Evolutionary conservation across 2,797 vertebrate species (phyloP).

Genomic region (Sarcophilus harrisii): DNA sequence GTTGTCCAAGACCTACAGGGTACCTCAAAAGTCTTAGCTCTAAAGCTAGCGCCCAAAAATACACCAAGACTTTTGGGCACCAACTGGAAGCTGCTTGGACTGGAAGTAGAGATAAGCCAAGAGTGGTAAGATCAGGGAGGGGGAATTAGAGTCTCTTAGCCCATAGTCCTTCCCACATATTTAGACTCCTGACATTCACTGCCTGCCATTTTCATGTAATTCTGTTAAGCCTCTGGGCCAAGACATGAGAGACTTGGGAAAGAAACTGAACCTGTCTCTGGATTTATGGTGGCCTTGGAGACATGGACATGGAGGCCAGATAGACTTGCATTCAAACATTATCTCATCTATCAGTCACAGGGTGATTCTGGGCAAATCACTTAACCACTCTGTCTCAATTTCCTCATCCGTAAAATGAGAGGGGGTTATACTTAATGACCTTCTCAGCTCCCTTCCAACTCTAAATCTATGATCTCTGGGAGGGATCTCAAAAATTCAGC

Average conservation of each 20-base stretch:
- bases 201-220: neutral
- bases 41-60: neutral
- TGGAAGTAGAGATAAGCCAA: neutral
- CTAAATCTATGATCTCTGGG: neutral
- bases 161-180: neutral
- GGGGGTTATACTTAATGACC: neutral
- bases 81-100: neutral
- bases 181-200: neutral
- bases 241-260: neutral
- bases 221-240: neutral
- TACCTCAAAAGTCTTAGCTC: neutral
- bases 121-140: neutral
- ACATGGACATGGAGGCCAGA: neutral
- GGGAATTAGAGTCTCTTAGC: neutral
- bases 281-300: neutral
- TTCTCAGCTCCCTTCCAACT: neutral
- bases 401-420: neutral
- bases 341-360: neutral
- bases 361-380: neutral
- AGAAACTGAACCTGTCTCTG: neutral
- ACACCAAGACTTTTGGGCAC: neutral
- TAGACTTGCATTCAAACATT: neutral
- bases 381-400: neutral
- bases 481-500: neutral
- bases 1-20: neutral